Percentiles rank a stretch among this genome's conserved stretches.
These are phyloP conservation scores for Selenia dentaria DNA, from an alignment of 2,888 invertebrate genomes.

Conservation along the genomic window DNA sequence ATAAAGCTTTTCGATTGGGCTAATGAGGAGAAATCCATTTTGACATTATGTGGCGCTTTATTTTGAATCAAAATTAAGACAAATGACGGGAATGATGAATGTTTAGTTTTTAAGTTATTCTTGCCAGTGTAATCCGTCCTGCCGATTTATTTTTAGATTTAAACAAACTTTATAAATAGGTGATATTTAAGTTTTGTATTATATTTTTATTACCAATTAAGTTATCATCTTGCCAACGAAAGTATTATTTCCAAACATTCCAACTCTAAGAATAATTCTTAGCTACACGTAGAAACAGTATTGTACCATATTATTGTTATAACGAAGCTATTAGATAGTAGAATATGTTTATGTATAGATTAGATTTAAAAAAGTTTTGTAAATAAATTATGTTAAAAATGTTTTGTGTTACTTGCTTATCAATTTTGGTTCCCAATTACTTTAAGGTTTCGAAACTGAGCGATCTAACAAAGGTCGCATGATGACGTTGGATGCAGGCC, in stretches of 20 bases:
- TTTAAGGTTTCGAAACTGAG: too few species aligned
- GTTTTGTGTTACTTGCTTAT: background rate
- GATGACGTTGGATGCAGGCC: too few species aligned
- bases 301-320: slow-evolving; percentile 43
- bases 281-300: slow-evolving; percentile 36
- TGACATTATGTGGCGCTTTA: too few species aligned
- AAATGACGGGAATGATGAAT: too few species aligned
- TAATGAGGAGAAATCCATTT: too few species aligned
- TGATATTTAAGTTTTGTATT: background rate
- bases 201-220: slow-evolving; percentile 15
- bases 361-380: slow-evolving; percentile 33
- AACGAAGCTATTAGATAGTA: slow-evolving; percentile 39
- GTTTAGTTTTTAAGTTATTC: slow-evolving; percentile 41
- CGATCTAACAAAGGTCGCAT: too few species aligned
- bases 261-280: slow-evolving; percentile 16
- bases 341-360: slow-evolving; percentile 29
- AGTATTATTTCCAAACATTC: slow-evolving; percentile 63
- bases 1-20: too few species aligned
- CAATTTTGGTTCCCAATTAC: too few species aligned
- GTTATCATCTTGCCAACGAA: slow-evolving; percentile 68
- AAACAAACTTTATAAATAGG: background rate
- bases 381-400: slow-evolving; percentile 36
- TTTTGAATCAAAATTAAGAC: too few species aligned
- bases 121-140: slow-evolving; percentile 75
- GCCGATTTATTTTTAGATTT: slow-evolving; percentile 49